Evolutionary conservation across 2,797 vertebrate species (phyloP).

Genomic region (Perodicticus potto): DNA sequence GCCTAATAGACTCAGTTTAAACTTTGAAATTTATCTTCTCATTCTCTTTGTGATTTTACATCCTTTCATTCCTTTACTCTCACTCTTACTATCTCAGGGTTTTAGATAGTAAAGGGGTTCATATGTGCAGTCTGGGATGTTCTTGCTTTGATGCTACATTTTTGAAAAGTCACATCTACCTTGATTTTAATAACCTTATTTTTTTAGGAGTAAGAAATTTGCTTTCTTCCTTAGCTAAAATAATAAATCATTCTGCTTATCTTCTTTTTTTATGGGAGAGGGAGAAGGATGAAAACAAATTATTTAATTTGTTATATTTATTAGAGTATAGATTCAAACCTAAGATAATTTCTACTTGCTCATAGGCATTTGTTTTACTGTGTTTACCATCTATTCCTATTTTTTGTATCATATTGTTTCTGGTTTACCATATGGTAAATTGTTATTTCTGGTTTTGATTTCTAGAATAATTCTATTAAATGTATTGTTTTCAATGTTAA

Average conservation of each 20-base stretch:
- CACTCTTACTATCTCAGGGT: not conserved
- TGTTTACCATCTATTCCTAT: not conserved
- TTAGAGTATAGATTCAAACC: not conserved
- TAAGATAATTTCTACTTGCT: not conserved
- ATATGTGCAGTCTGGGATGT: not conserved
- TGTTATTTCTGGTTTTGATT: not conserved
- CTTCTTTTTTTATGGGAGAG: not conserved
- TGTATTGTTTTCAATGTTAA: not conserved
- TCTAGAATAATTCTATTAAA: not conserved
- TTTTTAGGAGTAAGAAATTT: not conserved
- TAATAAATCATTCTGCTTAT: not conserved
- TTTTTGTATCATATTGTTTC: not conserved
- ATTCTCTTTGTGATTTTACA: not conserved
- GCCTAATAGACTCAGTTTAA: not conserved
- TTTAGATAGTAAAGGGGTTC: not conserved
- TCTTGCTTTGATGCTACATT: not conserved
- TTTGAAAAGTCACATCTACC: not conserved
- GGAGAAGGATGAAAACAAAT: constrained; percentile 4
- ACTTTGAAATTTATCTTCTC: not conserved
- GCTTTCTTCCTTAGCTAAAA: not conserved
- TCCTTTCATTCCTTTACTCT: constrained; percentile 11
- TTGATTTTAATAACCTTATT: not conserved
- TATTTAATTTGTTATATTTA: not conserved
- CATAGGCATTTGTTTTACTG: not conserved
- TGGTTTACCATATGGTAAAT: not conserved